Evolutionary conservation across 2,888 invertebrate genomes (phyloP), one percentile per base, ranked within the genome.

Genomic region (Heliconius erato): DNA sequence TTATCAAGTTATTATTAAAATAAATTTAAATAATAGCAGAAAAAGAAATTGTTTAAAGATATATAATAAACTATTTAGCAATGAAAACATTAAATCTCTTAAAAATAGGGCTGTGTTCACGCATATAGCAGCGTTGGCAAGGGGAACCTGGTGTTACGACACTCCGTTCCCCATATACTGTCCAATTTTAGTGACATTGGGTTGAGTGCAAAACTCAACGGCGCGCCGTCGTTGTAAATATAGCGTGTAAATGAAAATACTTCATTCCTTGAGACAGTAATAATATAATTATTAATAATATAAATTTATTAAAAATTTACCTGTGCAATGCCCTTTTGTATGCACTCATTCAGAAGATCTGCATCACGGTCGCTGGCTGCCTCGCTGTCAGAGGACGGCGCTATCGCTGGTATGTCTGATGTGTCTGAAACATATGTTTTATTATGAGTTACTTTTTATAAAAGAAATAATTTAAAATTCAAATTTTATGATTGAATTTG

Each of bases 271-370:
- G 54, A 23, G 9, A 23, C 23, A 9, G 54, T 54, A 23, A 54
- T 2, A 49, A 16, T 49, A 49, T 23, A 59, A 59, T 26, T 1
- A 74, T 28, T 9, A 71, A 71, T n/a, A 44, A 44, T 12, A 23
- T 54, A 7, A 28, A 54, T 28, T 44, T 14, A 54, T 72, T 16
- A 28, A 74, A 3, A 19, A 49, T 2, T 9, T n/a, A 96, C 96
- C 94, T 97, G 96, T 23, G 96, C 97, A 89, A 97, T 97, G 63
- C 97, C 97, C 28, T 97, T 96, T 88, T 97, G 96, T 86, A 97
- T 97, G 86, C 97, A 97, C 89, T 97, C 97, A 65, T 97, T 97
- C 0, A 98, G 91, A 85, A 97, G 92, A 86, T 97, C 97, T 65
- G 97, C 96, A 86, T 97, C 97, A 83, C 97, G 97, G 82, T 97